Base-by-base conservation (phyloP, 2,888 invertebrate species). In the Pardosa pseudoannulata region DNA sequence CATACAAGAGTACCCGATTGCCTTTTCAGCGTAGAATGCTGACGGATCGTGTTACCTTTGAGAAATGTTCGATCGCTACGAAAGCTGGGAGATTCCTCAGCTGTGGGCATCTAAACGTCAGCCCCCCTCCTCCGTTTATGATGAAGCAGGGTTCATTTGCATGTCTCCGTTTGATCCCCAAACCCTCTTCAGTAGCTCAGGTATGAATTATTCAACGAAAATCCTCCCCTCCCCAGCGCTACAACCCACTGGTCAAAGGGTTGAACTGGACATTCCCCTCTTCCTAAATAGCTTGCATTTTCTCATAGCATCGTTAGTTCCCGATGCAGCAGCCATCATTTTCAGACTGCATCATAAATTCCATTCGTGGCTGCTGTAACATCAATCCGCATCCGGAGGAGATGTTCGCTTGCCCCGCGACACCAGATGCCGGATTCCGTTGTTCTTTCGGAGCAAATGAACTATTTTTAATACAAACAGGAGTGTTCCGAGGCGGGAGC, bases 241-340 rank as follows among this genome's bases (percentile, higher is more conserved):
- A 82, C 82, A 82, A 82, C 75, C 75, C 71, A 29, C 62, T 85
- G 83, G 83, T 85, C 83, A 85, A 78, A 85, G 81, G 83, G 78
- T 67, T 72, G 78, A 81, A 68, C 28, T 68, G 81, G 81, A 74
- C 81, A 74, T 74, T 68, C 62, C 32, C 65, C 19, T 0, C 32
- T 23, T 67, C 67, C 67, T 36, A 31, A 67, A 36, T 67, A 36
- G 67, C 75, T 62, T 39, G 70, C 71, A 76, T 72, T 83, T 83
- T 83, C 76, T 76, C 71, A 39, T 56, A 50, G 65, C 72, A 64
- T 80, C 79, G 79, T 73, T 80, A 80, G 74, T 67, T 68, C 62
- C 72, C 56, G 73, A 72, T 36, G 65, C 78, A 36, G 50, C 39
- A 36, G 73, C 76, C 72, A 78, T 68, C 83, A 78, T 78, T 81